Base-by-base conservation (phyloP, 2,888 invertebrate genomes). In the Gisinianus flammeolus region DNA sequence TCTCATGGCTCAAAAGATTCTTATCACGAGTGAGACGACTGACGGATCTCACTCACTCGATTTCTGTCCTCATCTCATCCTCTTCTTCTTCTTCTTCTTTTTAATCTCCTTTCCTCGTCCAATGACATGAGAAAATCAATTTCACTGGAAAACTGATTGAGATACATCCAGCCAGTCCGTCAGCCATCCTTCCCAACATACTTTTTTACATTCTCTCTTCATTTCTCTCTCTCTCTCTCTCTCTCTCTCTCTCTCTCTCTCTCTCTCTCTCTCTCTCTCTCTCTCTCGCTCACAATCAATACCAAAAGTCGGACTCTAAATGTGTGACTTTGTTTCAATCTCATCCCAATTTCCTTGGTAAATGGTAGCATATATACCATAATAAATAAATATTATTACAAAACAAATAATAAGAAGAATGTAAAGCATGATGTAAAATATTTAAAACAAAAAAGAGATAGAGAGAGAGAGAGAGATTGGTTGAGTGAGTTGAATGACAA, bases 1-100 rank as follows among this genome's bases (percentile, higher is more conserved):
- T 64, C 26, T 28, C 6, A 5, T 28, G 28, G 64, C 28, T 26
- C 30, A 26, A 26, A 26, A 8, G 64, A 64, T 64, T 64, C 64
- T 64, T 64, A 64, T 64, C 64, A 64, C 64, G 26, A 64, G 30
- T 66, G 28, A 64, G 30, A 26, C 16, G 64, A 64, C 28, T 66
- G 28, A 66, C 66, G 66, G 66, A 66, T 19, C 62, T 30, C 30
- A 30, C 19, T 28, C 28, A 24, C 66, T 66, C 66, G 10, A 66
- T 66, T 28, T 10, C 44, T 44, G 44, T 44, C 44, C 44, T 44
- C 44, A 12, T 44, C 44, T 44, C 44, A 16, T 44, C 44, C 12
- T n/a, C n/a, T n/a, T n/a, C n/a, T n/a, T n/a, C n/a, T n/a, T n/a
- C n/a, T n/a, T n/a, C n/a, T n/a, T n/a, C 44, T 2, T 44, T 44